Percentiles rank a stretch among this genome's conserved stretches.
phyloP scores from a whole-genome alignment of 2,113 vertebrate species.

The Pelecanoides urinatrix region DNA sequence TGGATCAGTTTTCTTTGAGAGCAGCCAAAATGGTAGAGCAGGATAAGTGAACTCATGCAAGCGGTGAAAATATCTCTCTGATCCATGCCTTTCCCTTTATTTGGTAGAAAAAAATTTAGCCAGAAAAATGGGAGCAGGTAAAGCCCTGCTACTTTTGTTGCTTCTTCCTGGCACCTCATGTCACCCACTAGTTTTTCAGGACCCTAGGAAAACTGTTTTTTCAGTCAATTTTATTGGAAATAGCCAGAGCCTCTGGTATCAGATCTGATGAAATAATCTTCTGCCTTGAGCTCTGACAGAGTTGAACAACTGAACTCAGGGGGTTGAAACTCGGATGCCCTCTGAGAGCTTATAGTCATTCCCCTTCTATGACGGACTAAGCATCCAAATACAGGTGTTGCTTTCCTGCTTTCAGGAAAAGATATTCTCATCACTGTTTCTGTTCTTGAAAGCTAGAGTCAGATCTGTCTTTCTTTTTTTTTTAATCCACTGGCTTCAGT shows the following conservation, averaged over 20 bases:
- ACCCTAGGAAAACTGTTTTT: background rate
- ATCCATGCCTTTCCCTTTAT: background rate
- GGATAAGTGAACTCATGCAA: background rate
- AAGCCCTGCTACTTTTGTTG: background rate
- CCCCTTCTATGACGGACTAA: background rate
- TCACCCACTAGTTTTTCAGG: background rate
- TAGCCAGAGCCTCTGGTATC: background rate
- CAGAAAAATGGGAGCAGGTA: background rate
- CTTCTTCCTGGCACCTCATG: background rate
- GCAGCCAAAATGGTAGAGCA: background rate
- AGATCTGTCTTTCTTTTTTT: background rate
- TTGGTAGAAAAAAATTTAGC: background rate
- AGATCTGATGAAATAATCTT: background rate
- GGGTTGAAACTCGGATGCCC: background rate
- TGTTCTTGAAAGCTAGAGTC: background rate
- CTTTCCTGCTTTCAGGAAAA: background rate
- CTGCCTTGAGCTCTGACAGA: background rate
- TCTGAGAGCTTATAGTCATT: background rate
- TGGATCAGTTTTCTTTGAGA: conserved; percentile 25
- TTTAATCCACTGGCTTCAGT: background rate
- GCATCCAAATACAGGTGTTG: background rate
- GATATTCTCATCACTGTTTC: background rate
- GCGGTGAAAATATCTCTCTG: background rate
- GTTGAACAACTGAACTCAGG: background rate
- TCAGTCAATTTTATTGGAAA: background rate